Evolutionary conservation across 2,888 invertebrate species (phyloP).

Genomic region (Rhynchonema sp.): DNA sequence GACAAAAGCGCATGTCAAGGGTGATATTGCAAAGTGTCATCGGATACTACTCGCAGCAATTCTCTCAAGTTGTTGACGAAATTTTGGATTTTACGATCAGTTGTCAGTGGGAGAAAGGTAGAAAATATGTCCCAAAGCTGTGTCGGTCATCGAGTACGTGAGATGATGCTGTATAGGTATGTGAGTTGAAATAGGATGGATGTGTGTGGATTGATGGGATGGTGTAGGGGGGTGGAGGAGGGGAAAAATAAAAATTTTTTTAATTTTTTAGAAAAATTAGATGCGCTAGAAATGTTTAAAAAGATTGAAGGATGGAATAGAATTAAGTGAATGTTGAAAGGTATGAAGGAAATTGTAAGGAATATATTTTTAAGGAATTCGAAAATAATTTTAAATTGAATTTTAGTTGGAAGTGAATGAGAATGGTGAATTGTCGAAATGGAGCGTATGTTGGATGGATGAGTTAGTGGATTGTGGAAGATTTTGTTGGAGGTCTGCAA

Average conservation of each 20-base stretch:
- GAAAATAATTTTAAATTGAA: background rate
- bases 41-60: constrained; percentile 2
- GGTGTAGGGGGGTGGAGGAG: too few species aligned
- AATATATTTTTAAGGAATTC: background rate
- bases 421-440: too few species aligned
- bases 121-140: too few species aligned
- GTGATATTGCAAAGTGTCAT: constrained; percentile 3
- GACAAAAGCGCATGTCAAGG: constrained; percentile 58
- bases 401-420: too few species aligned
- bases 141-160: background rate
- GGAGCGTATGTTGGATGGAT: too few species aligned
- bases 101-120: constrained; percentile 12
- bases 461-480: too few species aligned
- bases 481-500: too few species aligned
- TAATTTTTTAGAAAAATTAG: background rate
- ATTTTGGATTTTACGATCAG: background rate
- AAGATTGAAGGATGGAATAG: background rate
- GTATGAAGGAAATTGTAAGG: background rate
- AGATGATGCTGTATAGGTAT: background rate
- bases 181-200: background rate
- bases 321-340: background rate
- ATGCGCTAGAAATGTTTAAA: constrained; percentile 4
- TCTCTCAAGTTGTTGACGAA: background rate
- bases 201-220: background rate
- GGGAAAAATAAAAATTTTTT: background rate